Evolutionary conservation across 23 tunicate genomes (phyloP), one percentile per base, ranked within the genome.

Genomic region (Phallusia fumigata): DNA sequence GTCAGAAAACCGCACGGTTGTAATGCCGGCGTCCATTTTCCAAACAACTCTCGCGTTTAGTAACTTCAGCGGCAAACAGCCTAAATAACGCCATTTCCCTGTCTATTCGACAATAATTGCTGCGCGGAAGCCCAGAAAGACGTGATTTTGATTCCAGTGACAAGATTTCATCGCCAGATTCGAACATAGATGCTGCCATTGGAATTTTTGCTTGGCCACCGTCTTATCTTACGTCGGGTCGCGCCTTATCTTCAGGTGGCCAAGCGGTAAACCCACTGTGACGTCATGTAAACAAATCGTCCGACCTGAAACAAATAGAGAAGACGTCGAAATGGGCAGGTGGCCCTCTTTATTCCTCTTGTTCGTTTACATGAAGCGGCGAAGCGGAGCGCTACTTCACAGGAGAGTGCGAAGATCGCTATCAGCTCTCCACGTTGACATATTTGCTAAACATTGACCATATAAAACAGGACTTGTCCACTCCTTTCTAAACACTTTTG

Each of bases 171-270:
- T 58, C 69, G 26, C 3, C 26, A 58, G 69, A 22, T 24, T 58
- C 16, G 69, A 22, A 24, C 28, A 24, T 24, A 22, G 69, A 58
- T 58, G 69, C 69, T 58, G 69, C 13, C 26, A 21, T 22, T 58
- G 69, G 28, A 8, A 21, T 21, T 58, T 58, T 58, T 58, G 3
- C 28, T 13, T 24, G 28, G 69, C 69, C 69, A 58, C 26, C 69
- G 69, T 16, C 69, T 51, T 58, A 58, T 58, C 69, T 40, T 40
- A 10, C 47, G 69, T 24, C 16, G 69, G 69, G 69, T 58, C 69
- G 69, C 69, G 69, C 16, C 69, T 58, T 58, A 58, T 58, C 69
- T 58, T 58, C 16, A 58, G 69, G 69, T 58, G 69, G 69, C 69
- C 28, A 58, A 58, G 69, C 69, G 69, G 69, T 58, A 58, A 58